Percentiles rank a stretch among this genome's conserved stretches.
These are phyloP conservation scores for Tenthredo scrophulariae DNA, from an alignment of 2,888 invertebrate genomes.

Conservation along the genomic window DNA sequence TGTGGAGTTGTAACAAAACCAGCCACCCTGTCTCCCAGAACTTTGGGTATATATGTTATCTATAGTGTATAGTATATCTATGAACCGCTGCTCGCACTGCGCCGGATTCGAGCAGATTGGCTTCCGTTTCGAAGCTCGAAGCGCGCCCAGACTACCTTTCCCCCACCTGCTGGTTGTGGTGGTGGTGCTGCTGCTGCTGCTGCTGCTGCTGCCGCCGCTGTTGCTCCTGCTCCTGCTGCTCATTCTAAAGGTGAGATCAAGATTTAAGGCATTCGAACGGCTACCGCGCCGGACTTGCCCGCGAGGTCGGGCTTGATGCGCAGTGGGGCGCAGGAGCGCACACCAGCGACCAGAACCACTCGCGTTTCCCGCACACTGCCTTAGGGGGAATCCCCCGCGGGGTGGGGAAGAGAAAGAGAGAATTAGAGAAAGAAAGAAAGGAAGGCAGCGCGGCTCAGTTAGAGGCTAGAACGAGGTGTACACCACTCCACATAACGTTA, in stretches of 20 bases:
- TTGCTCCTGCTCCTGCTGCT: slow-evolving; percentile 61
- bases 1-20: neutral
- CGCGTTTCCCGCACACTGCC: neutral
- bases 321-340: slow-evolving; percentile 47
- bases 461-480: slow-evolving; percentile 57
- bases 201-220: slow-evolving; percentile 61
- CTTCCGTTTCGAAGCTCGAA: slow-evolving; percentile 76
- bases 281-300: slow-evolving; percentile 61
- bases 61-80: slow-evolving; percentile 25
- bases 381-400: slow-evolving; percentile 14
- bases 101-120: slow-evolving; percentile 77
- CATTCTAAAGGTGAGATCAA: slow-evolving; percentile 73
- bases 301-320: slow-evolving; percentile 46
- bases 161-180: slow-evolving; percentile 67
- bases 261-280: slow-evolving; percentile 72
- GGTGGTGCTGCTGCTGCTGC: slow-evolving; percentile 57
- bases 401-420: slow-evolving; percentile 52
- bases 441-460: slow-evolving; percentile 47
- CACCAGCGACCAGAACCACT: slow-evolving; percentile 10
- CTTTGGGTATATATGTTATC: neutral
- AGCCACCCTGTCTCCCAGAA: slow-evolving; percentile 1
- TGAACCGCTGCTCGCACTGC: slow-evolving; percentile 74
- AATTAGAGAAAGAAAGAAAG: slow-evolving; percentile 42
- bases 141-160: slow-evolving; percentile 76
- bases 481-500: slow-evolving; percentile 57